These are phyloP conservation scores for Smutsia gigantea DNA, from an alignment of 2,797 vertebrate genomes.

Conservation along the genomic window DNA sequence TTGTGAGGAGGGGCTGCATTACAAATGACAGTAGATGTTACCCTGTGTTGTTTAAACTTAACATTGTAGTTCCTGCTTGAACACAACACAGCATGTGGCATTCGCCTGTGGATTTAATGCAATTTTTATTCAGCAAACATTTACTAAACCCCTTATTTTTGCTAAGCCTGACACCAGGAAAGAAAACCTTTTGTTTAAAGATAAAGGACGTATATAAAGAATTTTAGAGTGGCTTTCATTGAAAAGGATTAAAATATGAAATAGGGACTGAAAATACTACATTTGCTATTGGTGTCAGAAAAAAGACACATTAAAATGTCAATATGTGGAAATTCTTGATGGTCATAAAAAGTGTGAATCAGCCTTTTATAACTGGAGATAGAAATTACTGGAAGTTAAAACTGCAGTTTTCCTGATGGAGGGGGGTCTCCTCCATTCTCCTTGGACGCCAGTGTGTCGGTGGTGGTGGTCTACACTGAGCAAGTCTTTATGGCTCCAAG, in stretches of 20 bases:
- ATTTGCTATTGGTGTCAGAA: not conserved
- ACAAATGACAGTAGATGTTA: not conserved
- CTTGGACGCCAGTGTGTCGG: not conserved
- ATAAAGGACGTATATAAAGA: not conserved
- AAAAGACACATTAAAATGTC: not conserved
- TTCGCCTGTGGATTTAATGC: not conserved
- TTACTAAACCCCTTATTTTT: not conserved
- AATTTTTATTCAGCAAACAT: not conserved
- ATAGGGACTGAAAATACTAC: not conserved
- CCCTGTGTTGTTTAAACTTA: not conserved
- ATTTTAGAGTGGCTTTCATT: not conserved
- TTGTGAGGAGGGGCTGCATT: not conserved
- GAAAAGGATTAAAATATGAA: not conserved
- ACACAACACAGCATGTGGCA: accelerated
- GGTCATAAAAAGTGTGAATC: not conserved
- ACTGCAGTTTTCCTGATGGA: not conserved
- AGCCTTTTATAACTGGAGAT: not conserved
- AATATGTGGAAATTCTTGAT: not conserved
- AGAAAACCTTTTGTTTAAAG: not conserved
- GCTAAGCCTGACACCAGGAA: not conserved
- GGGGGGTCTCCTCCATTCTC: not conserved
- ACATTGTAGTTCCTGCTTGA: not conserved
- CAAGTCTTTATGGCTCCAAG: not conserved
- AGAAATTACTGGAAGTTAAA: conserved; percentile 25
- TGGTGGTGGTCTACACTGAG: not conserved